phyloP scores from a whole-genome alignment of 2,113 vertebrate species.

The Gopherus evgoodei region DNA sequence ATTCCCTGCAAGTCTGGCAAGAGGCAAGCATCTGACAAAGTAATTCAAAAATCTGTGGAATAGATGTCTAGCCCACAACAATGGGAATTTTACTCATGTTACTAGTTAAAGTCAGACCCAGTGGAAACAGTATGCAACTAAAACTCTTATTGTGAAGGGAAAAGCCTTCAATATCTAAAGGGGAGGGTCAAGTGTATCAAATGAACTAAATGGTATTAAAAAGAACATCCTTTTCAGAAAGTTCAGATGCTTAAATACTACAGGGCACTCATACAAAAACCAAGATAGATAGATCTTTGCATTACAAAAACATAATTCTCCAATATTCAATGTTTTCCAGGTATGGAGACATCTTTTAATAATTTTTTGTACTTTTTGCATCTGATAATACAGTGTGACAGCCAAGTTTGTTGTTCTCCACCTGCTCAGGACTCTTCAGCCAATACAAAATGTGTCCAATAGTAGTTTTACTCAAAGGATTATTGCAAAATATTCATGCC shows the following conservation, averaged over 20 bases:
- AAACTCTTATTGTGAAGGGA: not conserved
- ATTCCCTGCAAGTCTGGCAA: no score
- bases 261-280: not conserved
- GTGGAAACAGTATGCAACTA: not conserved
- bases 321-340: fast-evolving
- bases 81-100: not conserved
- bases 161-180: not conserved
- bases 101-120: not conserved
- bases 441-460: fast-evolving
- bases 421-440: not conserved
- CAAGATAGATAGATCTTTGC: not conserved
- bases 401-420: not conserved
- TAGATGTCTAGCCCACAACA: not conserved
- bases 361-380: not conserved
- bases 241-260: not conserved
- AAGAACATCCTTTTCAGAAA: not conserved
- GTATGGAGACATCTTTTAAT: not conserved
- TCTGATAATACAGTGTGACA: not conserved
- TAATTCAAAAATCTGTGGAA: not conserved
- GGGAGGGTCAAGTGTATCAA: not conserved
- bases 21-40: no score
- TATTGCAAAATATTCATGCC: not conserved
- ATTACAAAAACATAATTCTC: not conserved
- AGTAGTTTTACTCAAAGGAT: not conserved
- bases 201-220: not conserved